Evolutionary conservation across 2,113 vertebrate genomes (phyloP).

Genomic region (Leucosticte australis): DNA sequence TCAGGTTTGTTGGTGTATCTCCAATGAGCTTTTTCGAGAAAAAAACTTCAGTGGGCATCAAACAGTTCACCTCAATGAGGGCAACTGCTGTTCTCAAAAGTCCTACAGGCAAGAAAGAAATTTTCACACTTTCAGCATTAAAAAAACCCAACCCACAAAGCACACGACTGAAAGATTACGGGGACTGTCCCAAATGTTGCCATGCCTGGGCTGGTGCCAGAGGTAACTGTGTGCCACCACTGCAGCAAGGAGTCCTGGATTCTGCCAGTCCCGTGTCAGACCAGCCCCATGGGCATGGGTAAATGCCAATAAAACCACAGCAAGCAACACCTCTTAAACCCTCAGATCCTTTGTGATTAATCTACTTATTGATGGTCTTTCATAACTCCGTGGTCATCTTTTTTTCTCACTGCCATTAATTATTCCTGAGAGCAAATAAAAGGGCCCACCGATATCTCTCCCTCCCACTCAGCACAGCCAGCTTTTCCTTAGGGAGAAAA

Average conservation of each 20-base stretch:
- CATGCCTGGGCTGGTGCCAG: neutral
- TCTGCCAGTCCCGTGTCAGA: neutral
- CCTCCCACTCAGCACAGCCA: neutral
- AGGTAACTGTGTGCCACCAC: neutral
- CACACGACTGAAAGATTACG: neutral
- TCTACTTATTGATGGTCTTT: slow-evolving; percentile 27
- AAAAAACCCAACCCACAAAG: neutral
- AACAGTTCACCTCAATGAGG: neutral
- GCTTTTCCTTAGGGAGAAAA: slow-evolving; percentile 59
- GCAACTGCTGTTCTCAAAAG: neutral
- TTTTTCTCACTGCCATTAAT: slow-evolving; percentile 46
- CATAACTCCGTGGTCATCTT: slow-evolving; percentile 45
- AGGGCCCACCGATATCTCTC: slow-evolving; percentile 44
- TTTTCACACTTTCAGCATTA: neutral
- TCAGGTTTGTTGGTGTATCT: neutral
- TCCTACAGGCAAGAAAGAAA: neutral
- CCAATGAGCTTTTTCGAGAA: neutral
- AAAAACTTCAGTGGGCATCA: accelerated
- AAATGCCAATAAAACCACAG: neutral
- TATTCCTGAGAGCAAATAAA: slow-evolving; percentile 66
- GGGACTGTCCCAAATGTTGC: neutral
- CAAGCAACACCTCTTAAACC: neutral
- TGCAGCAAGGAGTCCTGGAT: neutral
- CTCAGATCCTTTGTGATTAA: neutral
- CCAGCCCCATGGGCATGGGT: neutral